phyloP scores from a whole-genome alignment of 2,113 vertebrate genomes.

The Syrrhaptes paradoxus region DNA sequence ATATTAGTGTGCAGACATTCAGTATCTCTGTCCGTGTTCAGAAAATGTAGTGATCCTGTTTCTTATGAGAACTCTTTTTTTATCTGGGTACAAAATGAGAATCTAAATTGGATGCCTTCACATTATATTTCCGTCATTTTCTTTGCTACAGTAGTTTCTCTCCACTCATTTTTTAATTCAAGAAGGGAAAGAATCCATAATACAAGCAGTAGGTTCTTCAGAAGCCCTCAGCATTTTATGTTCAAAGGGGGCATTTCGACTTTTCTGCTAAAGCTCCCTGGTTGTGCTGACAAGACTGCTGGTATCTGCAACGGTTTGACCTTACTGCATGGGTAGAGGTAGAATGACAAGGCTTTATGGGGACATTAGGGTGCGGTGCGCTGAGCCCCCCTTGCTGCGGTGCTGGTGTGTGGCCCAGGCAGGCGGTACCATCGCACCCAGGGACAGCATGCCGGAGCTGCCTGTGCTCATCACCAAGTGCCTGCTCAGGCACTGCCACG shows the following conservation, averaged over 20 bases:
- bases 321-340: background rate
- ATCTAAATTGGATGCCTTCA: background rate
- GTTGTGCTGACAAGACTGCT: background rate
- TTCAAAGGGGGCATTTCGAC: background rate
- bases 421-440: background rate
- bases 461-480: background rate
- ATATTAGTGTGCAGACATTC: background rate
- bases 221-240: background rate
- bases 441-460: background rate
- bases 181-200: background rate
- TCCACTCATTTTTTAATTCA: background rate
- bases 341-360: fast-evolving
- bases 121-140: background rate
- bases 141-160: background rate
- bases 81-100: background rate
- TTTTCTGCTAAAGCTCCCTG: background rate
- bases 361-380: fast-evolving
- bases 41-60: background rate
- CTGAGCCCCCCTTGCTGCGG: background rate
- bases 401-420: background rate
- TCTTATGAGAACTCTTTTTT: background rate
- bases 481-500: background rate
- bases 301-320: background rate
- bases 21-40: background rate
- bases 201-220: background rate